These are phyloP conservation scores for Parus major DNA, from an alignment of 2,113 vertebrate species.

Conservation along the genomic window DNA sequence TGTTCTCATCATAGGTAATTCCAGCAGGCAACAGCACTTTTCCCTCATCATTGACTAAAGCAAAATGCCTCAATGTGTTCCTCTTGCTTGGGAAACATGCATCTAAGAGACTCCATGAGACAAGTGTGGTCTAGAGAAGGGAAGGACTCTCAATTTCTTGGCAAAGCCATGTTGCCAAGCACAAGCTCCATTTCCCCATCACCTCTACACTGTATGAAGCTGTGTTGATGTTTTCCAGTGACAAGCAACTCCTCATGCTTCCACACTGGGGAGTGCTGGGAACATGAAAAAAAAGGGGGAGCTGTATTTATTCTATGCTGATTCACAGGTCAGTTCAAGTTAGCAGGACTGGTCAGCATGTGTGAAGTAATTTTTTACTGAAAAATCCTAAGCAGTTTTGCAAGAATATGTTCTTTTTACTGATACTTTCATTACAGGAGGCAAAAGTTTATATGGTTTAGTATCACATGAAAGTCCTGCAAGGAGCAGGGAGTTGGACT, in stretches of 20 bases:
- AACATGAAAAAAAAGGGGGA: neutral
- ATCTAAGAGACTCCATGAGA: neutral
- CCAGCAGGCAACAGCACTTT: neutral
- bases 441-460: neutral
- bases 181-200: neutral
- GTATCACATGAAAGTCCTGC: neutral
- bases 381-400: neutral
- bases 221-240: neutral
- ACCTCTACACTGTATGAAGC: neutral
- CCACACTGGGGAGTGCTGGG: neutral
- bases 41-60: neutral
- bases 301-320: no score
- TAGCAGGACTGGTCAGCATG: neutral
- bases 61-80: neutral
- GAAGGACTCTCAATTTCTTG: neutral
- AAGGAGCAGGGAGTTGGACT: neutral
- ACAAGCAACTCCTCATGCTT: neutral
- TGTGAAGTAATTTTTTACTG: accelerated
- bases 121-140: no score
- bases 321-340: neutral
- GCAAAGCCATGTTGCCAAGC: neutral
- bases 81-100: neutral
- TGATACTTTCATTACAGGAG: neutral
- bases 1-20: neutral
- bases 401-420: neutral